Conservation (phyloP, 2,797 vertebrate genomes). For the Sciurus carolinensis region DNA sequence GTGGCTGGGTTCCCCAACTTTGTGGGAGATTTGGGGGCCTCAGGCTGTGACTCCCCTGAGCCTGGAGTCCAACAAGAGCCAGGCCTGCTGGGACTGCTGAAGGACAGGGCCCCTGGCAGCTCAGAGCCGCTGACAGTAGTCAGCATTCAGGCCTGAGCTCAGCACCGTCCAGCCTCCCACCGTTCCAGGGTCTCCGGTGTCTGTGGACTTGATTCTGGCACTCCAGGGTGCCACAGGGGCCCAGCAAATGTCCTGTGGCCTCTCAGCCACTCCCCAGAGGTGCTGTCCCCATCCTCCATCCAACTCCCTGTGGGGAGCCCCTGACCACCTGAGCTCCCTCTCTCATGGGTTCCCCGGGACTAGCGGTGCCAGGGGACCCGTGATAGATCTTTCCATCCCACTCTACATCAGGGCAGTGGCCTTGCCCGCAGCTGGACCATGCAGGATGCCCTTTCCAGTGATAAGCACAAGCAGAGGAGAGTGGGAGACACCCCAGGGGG, state of each 20-base stretch:
- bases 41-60: not conserved
- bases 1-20: no score
- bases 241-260: rapidly evolving
- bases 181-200: rapidly evolving
- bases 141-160: not conserved
- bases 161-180: not conserved
- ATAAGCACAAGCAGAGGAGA: not conserved
- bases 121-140: not conserved
- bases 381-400: not conserved
- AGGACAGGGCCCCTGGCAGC: not conserved
- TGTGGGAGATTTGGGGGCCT: not conserved
- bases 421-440: not conserved
- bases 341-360: not conserved
- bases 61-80: not conserved
- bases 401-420: not conserved
- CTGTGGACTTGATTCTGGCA: not conserved
- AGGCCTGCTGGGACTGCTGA: not conserved
- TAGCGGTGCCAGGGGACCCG: no score
- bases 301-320: rapidly evolving
- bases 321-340: not conserved
- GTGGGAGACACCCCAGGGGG: not conserved
- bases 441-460: not conserved
- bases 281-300: not conserved
- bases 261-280: no score
- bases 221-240: not conserved